phyloP scores from a whole-genome alignment of 2,888 invertebrate species.

The Polyommatus iphigenia region DNA sequence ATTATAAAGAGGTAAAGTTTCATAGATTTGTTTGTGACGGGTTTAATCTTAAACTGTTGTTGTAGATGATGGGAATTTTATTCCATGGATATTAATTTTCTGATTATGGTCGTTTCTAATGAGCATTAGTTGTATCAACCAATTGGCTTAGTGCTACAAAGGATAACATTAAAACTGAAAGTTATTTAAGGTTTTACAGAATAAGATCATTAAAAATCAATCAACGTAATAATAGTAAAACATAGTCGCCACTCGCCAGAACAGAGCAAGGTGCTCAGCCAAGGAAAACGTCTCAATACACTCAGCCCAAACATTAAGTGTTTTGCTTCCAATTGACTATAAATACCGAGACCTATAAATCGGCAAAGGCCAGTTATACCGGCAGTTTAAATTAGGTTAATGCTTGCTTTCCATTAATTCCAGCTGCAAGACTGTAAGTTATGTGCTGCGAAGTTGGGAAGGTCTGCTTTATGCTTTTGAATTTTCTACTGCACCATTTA shows the following conservation, averaged over 20 bases:
- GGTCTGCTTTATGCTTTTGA: constrained; percentile 42
- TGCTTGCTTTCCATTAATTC: constrained; percentile 61
- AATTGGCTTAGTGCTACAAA: background rate
- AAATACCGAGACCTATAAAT: constrained; percentile 41
- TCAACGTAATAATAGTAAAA: constrained; percentile 15
- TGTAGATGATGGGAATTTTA: background rate
- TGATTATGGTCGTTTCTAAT: background rate
- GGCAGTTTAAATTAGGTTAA: constrained; percentile 64
- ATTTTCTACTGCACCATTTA: constrained; percentile 36
- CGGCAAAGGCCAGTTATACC: constrained; percentile 43
- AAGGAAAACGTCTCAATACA: constrained; percentile 37
- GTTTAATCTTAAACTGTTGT: background rate
- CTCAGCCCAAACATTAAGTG: constrained; percentile 37
- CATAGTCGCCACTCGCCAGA: background rate
- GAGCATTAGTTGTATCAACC: no score
- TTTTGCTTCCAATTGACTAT: constrained; percentile 42
- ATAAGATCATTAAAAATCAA: constrained; percentile 5
- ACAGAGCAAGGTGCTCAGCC: constrained; percentile 29
- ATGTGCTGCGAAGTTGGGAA: constrained; percentile 45
- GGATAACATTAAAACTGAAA: no score
- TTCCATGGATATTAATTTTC: background rate
- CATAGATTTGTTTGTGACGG: constrained; percentile 3
- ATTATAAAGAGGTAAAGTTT: constrained; percentile 11
- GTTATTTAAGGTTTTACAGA: background rate
- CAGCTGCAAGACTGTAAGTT: constrained; percentile 56